Evolutionary conservation across 2,113 vertebrate species (phyloP), one percentile per base, ranked within the genome.

Genomic region (Hemiscyllium ocellatum): DNA sequence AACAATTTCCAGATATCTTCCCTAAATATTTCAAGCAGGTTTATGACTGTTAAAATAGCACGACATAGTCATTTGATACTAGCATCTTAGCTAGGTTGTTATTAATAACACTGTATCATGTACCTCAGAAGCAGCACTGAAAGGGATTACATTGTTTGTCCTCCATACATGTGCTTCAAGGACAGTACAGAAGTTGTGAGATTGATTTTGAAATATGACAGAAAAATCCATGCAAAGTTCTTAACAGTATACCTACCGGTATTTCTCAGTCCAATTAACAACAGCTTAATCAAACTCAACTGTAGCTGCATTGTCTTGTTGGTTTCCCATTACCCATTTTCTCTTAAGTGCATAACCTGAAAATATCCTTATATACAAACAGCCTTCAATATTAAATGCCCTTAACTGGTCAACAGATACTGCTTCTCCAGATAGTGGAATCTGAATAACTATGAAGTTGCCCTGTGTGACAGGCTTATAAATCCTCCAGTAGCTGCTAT

Each of bases 401-500:
- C 91, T 72, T 95, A 91, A 20, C 89, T 66, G 37, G 33, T 66
- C 8, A 7, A 42, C 65, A 7, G 61, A 93, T 61, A 66, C 15
- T 22, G 33, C 37, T 65, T 93, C 4, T 93, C 29, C 61, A 93
- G 15, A 93, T 33, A 93, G n/a, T 66, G 37, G 33, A 66, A n/a
- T 66, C 61, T 66, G 89, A 93, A 68, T 68, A 93, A 93, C 61
- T 93, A 33, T 91, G 89, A 68, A 93, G 66, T 66, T n/a, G 68
- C 65, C 89, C 61, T 93, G 37, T 37, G 65, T 68, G 89, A 93
- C 89, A 66, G 29, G 89, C 89, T 93, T 66, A 68, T 93, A 93
- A 37, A 93, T 93, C n/a, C 89, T 66, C n/a, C 61, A 66, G 61
- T n/a, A 68, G 61, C 29, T 65, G 33, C 15, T 37, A 65, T 93